phyloP scores from a whole-genome alignment of 2,797 vertebrate species.

The Gymnoscopelus microlampas region DNA sequence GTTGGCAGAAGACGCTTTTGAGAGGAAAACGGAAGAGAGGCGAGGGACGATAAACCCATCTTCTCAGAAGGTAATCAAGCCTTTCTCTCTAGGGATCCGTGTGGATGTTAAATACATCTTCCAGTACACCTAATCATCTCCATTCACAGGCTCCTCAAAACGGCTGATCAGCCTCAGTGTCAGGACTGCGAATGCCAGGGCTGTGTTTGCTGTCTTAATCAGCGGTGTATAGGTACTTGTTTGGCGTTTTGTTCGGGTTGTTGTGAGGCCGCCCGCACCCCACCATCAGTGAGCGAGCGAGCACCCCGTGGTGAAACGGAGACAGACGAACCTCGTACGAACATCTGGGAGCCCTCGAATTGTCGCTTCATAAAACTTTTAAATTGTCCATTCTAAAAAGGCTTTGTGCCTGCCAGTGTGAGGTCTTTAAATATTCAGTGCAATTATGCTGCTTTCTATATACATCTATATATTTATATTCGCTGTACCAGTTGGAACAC shows the following conservation, averaged over 20 bases:
- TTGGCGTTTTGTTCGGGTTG: background rate
- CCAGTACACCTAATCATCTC: conserved; percentile 28
- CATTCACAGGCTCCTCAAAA: conserved; percentile 28
- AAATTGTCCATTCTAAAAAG: too few species aligned
- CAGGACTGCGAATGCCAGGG: background rate
- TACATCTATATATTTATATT: too few species aligned
- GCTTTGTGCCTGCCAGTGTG: background rate
- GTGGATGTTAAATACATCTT: conserved; percentile 23
- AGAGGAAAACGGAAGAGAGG: background rate
- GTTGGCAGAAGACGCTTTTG: background rate
- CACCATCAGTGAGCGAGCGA: too few species aligned
- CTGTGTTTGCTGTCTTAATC: background rate
- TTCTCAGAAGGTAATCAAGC: conserved; percentile 46
- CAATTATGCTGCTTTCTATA: background rate
- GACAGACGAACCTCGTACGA: too few species aligned
- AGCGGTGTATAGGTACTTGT: background rate
- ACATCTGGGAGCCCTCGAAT: background rate
- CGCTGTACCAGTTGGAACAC: too few species aligned
- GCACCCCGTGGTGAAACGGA: background rate
- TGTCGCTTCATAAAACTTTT: background rate
- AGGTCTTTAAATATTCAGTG: background rate
- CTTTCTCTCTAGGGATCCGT: conserved; percentile 6
- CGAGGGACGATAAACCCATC: background rate
- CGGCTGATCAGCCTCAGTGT: conserved; percentile 21
- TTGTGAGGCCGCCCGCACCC: too few species aligned